Evolutionary conservation across 2,888 invertebrate genomes (phyloP).

Genomic region (Rotaria socialis): DNA sequence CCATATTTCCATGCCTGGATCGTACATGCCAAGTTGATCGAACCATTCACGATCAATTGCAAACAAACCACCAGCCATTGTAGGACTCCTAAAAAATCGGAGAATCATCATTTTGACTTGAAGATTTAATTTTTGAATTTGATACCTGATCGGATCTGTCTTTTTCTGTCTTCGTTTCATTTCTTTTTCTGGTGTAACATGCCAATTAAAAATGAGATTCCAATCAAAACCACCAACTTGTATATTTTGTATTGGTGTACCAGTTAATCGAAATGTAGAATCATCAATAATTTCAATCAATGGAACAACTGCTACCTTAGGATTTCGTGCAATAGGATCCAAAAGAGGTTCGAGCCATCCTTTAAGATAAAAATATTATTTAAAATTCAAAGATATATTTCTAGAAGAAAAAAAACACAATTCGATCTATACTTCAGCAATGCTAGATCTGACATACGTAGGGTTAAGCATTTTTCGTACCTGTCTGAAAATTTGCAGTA

Average conservation of each 20-base stretch:
- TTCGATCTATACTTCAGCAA: no score
- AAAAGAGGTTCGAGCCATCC: conserved; percentile 51
- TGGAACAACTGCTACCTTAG: conserved; percentile 48
- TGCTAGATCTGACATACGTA: no score
- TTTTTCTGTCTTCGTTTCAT: conserved; percentile 52
- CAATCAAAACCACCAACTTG: conserved; percentile 70
- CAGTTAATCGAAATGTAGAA: conserved; percentile 46
- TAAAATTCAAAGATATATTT: no score
- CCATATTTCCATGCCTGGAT: conserved; percentile 99
- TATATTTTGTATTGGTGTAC: conserved; percentile 56
- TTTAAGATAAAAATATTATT: conserved; percentile 37
- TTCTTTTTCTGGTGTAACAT: conserved; percentile 78
- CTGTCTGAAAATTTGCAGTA: no score
- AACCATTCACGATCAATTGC: conserved; percentile 89
- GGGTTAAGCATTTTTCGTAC: no score
- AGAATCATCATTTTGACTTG: not conserved
- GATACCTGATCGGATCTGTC: conserved; percentile 55
- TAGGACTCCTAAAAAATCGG: conserved; percentile 69
- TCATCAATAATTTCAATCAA: conserved; percentile 49
- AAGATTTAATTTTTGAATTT: conserved; percentile 70
- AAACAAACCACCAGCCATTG: conserved; percentile 97
- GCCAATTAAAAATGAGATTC: conserved; percentile 88
- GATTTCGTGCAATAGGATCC: conserved; percentile 48
- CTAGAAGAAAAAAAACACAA: no score
- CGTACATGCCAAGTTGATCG: conserved; percentile 89